Evolutionary conservation across 2,113 vertebrate genomes (phyloP).

Genomic region (Cyprinodon brontotheroides): DNA sequence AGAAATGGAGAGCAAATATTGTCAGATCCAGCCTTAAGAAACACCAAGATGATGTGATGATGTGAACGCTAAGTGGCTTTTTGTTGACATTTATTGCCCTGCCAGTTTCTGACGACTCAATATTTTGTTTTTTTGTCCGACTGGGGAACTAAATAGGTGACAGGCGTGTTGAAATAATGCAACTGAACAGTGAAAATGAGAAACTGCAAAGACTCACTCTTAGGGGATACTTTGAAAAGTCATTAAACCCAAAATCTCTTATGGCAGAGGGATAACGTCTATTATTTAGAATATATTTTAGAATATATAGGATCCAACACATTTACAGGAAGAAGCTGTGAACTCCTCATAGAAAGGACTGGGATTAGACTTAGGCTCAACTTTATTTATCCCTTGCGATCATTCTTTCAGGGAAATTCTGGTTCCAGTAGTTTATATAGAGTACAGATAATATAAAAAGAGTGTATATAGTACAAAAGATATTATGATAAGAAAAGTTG

Average conservation of each 20-base stretch:
- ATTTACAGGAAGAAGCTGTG: too few species aligned
- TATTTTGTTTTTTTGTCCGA: too few species aligned
- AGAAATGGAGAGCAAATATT: slow-evolving; percentile 28
- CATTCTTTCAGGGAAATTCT: too few species aligned
- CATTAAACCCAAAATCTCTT: not conserved
- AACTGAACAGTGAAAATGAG: not conserved
- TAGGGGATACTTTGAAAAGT: not conserved
- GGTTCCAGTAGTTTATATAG: too few species aligned
- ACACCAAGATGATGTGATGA: slow-evolving; percentile 47
- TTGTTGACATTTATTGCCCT: not conserved
- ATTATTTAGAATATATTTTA: too few species aligned
- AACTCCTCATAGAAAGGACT: not conserved
- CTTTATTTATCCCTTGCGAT: too few species aligned
- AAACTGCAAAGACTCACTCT: not conserved
- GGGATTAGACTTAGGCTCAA: not conserved
- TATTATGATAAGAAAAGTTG: too few species aligned
- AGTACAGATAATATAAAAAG: too few species aligned
- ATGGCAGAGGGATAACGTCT: not conserved
- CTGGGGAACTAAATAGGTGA: not conserved
- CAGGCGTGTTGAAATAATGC: not conserved
- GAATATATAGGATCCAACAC: too few species aligned
- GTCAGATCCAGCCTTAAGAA: slow-evolving; percentile 31
- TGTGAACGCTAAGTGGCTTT: slow-evolving; percentile 55
- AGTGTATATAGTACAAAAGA: too few species aligned
- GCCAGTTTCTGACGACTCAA: not conserved